Base-by-base conservation (phyloP, 2,888 invertebrate species). In the Luffia ferchaultella region DNA sequence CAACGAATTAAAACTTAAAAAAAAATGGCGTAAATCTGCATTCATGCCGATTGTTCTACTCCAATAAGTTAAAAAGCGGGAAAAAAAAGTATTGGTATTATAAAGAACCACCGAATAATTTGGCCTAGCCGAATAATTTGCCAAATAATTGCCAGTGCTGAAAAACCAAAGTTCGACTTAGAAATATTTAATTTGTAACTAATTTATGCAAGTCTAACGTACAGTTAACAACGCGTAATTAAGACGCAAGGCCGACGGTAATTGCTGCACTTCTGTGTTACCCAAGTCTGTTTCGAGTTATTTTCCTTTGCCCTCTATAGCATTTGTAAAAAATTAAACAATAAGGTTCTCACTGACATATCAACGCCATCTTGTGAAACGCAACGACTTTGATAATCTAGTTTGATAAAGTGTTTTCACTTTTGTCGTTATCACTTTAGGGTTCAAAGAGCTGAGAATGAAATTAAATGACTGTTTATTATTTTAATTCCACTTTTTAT, bases 21-120 rank as follows among this genome's bases (percentile, higher is more conserved):
- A 61, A 58, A 53, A 57, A 54, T 51, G 46, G 50, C 54, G 44
- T 53, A 48, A 50, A 50, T 52, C 54, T 58, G 60, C 55, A 59
- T 60, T 59, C 59, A 45, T 47, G 41, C 47, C 44, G 41, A 20
- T 44, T 20, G 16, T 30, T 30, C 16, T 50, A 18, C 43, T 30
- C 42, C 47, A 44, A 52, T 50, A 46, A 49, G 41, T 20, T 44
- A 48, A 47, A 43, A 30, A 7, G 30, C 12, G 30, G 12, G 12
- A 30, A 12, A 30, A 30, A 30, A 3, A 30, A 30, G 30, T 7
- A 30, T 7, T 30, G 30, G 30, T n/a, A n/a, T n/a, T n/a, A n/a
- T n/a, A n/a, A n/a, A n/a, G n/a, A n/a, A n/a, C n/a, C n/a, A n/a
- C n/a, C n/a, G n/a, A n/a, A n/a, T n/a, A n/a, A n/a, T n/a, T n/a